Evolutionary conservation across 2,113 vertebrate genomes (phyloP), one percentile per base, ranked within the genome.

Genomic region (Terrapene triunguis): DNA sequence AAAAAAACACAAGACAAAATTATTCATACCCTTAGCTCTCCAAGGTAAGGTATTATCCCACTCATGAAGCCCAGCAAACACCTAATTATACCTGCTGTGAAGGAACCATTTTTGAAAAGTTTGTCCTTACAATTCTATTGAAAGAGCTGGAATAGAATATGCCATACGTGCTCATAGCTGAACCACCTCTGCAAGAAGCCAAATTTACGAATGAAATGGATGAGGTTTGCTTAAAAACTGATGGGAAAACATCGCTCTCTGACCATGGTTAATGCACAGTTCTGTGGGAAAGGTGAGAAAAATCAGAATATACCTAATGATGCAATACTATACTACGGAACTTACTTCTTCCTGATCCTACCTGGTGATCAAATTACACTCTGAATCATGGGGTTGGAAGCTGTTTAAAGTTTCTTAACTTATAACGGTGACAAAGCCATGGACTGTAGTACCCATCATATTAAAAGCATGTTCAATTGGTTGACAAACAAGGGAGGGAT

Each of bases 1-100:
- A 50, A 81, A 76, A 86, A 69, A 79, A n/a, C 11, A 80, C 65
- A 53, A 3, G 10, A 51, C 29, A 57, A 29, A 25, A 44, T 35
- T 89, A 62, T 82, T 93, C 80, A 48, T 35, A 59, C 5, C 38
- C 19, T 9, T 76, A 92, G 35, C 62, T 74, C 85, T 85, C 89
- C 54, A 51, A 81, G 57, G 69, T 50, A 57, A 87, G 69, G 76
- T 87, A 51, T 50, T 55, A 80, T 44, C 72, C 81, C 76, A 72
- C n/a, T 62, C 65, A 50, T 59, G 8, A 91, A 91, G 48, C n/a
- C 94, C 87, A 22, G 42, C 22, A 82, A 69, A 79, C 27, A 65
- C 48, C 47, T 42, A 38, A 76, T 81, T 85, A 85, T 54, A 72
- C 69, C 78, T 79, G 51, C 85, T 91, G 55, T 38, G 10, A 21